Evolutionary conservation across 2,888 invertebrate genomes (phyloP), one percentile per base, ranked within the genome.

Genomic region (Scaptomyza parva): DNA sequence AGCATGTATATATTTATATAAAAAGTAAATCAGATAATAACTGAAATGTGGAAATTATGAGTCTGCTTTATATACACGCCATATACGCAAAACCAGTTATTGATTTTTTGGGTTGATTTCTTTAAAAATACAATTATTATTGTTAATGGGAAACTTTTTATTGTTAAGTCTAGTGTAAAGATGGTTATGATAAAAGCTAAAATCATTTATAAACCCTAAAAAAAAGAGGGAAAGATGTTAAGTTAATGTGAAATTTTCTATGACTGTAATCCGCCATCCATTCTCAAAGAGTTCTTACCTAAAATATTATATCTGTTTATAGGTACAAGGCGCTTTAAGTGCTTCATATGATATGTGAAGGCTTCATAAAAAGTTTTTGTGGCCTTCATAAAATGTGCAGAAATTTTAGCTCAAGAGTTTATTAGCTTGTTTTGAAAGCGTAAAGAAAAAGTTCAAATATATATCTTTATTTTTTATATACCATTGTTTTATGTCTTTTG

Each of bases 21-120:
- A 70, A 53, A 62, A 72, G 52, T 70, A 57, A 70, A 75, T 72
- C 75, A 70, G 70, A 70, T 70, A 76, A 45, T 52, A 69, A 41
- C 45, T 50, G 52, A 48, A 70, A 41, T 72, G 53, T 48, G 52
- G 18, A 47, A 39, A 52, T 48, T 57, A 54, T 66, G 60, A 60
- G 9, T 55, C 50, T 67, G 39, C 2, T 33, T 2, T 8, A 39
- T 40, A 9, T 50, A 9, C 18, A 41, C 18, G 47, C 47, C 20
- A 18, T 18, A 28, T 41, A 14, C 8, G 22, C 20, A 40, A 28
- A 65, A 65, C 64, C 28, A 24, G 57, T 57, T 57, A 17, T 39
- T 30, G 20, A 24, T 28, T 14, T 14, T 47, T 48, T 48, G 30
- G 48, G n/a, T 14, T 22, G 48, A 48, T 48, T 20, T 48, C 35